Base-by-base conservation (phyloP, 2,113 vertebrate genomes). In the Xiphorhynchus elegans region DNA sequence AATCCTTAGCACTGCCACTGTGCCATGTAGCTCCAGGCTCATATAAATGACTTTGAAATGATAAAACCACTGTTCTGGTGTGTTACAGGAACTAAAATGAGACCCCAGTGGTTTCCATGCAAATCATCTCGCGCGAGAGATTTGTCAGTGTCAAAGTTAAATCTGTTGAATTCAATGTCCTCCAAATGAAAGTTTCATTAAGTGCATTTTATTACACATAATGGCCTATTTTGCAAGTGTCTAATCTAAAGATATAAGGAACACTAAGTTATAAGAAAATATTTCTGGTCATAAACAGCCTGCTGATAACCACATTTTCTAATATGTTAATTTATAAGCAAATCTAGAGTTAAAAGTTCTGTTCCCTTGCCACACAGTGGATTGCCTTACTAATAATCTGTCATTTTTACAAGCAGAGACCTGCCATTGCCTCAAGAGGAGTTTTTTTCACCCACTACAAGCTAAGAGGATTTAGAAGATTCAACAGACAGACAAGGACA, bases 121-220 rank as follows among this genome's bases (percentile, higher is more conserved):
- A 96, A 96, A 97, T 96, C 85, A 93, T 64, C 52, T 75, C 76
- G 87, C 90, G 76, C 88, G 92, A 96, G 73, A 84, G 87, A 90
- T 97, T 94, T 95, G 88, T 97, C 92, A 96, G 83, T 94, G 96
- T 93, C 96, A 96, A 74, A 94, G 85, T 81, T 78, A 96, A 90
- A 58, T 84, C 88, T 93, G 56, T 89, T 79, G 88, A 89, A 96
- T 96, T 84, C 92, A 78, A 37, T 90, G 95, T 90, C 86, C 90
- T 96, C 90, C 25, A 58, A 95, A 93, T 75, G 76, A 90, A 94
- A 92, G 44, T 93, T 93, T 95, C 95, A 93, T 97, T 96, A 94
- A 95, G 94, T 66, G 79, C 39, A 90, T 96, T 94, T 94, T 93
- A 95, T 96, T 97, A 79, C 56, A 74, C 37, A 84, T 95, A 96